Base-by-base conservation (phyloP, 64 coral and sea anemone species). In the Montipora efflorescens region DNA sequence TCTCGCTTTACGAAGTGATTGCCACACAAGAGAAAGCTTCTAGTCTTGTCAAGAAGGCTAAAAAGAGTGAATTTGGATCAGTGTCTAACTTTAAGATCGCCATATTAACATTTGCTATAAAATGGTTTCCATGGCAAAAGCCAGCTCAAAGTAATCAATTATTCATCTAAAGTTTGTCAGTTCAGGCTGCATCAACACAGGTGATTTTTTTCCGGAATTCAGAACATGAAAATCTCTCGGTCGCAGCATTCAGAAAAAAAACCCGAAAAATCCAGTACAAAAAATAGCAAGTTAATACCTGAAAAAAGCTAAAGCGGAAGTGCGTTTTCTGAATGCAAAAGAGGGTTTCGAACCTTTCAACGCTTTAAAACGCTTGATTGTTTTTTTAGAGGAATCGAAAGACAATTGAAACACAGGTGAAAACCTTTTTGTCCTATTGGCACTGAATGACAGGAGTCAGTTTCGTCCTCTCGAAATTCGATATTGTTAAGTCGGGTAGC, bases 91-190 rank as follows among this genome's bases (percentile, higher is more conserved):
- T 23, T 45, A 20, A 64, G 5, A 15, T 45, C 55, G 57, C 22
- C 22, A n/a, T 11, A 21, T 71, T n/a, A 71, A 70, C 66, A 86
- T 71, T 64, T 49, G 18, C 46, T 15, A 36, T 48, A 47, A 50
- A 86, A 49, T 71, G 45, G 82, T 86, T 86, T 86, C 82, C 82
- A 86, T 86, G 82, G 82, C 70, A 57, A 64, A 86, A 86, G 66
- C 82, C 45, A 6, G 48, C 36, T 21, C 16, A 71, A 71, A 50
- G 16, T 72, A 71, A 86, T 86, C 8, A 86, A 86, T 86, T 48
- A 86, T 86, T 86, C 64, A 86, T 71, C 67, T 13, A 45, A 86
- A 50, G 19, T 48, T 67, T 84, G 47, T 84, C 59, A 18, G 3
- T 7, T 15, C 47, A 15, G 3, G 36, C 4, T 16, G 16, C 19